Base-by-base conservation (phyloP, 2,113 vertebrate species). In the Zapornia atra region DNA sequence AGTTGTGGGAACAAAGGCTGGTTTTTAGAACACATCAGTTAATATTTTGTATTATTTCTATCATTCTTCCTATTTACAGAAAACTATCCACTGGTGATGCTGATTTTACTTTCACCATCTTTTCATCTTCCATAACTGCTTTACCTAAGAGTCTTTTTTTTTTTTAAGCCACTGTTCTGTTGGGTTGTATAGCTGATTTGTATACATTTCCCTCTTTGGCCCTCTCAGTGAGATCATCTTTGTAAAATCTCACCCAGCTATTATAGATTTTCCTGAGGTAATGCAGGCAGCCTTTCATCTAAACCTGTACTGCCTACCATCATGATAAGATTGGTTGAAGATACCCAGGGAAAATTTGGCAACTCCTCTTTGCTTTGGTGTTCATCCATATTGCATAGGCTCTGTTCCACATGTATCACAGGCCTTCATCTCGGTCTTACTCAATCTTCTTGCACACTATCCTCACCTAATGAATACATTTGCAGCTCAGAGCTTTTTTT, bases 191-290 rank as follows among this genome's bases (percentile, higher is more conserved):
- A 44, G 75, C 29, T 89, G 66, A 79, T 86, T 54, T 82, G 36
- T 64, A 11, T 11, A 2, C 76, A 44, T 90, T 96, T 91, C 26
- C 79, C 65, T 99, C 98, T 60, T 99, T 77, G 98, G 98, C 98
- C 90, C 97, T 54, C 98, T 98, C 59, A 91, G 93, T 12, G 98
- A 97, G 99, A 97, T 24, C 98, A 98, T 20, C 98, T 5, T 98
- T 98, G 93, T 98, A 98, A n/a, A 98, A 98, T 94, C 17, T 99
- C 90, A 98, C 98, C 48, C 98, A 97, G 98, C 98, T 34, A 56
- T 97, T 28, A 98, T 98, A 75, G 98, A 98, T 94, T 99, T 99
- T 95, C 97, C 98, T n/a, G 98, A 99, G 86, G 98, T 98, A 90
- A 98, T 98, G 90, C 98, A 99, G 97, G 25, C 98, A 63, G 98